Evolutionary conservation across 2,797 vertebrate genomes (phyloP), one percentile per base, ranked within the genome.

Genomic region (Megaceryle alcyon): DNA sequence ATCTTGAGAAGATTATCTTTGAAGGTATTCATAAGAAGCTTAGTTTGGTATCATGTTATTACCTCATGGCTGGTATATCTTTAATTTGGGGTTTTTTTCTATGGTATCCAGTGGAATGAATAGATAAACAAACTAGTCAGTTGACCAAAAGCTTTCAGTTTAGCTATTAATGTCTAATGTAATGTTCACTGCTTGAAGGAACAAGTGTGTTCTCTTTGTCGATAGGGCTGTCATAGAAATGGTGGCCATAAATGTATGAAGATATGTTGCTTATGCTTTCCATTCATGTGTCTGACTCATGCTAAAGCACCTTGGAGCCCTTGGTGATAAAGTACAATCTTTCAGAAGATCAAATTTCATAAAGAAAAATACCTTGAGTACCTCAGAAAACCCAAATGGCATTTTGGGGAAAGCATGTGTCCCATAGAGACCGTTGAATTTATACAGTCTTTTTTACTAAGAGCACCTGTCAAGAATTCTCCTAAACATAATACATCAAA

Each of bases 191-290:
- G 3, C 33, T 73, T 69, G n/a, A 87, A 59, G 26, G 20, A 77
- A 22, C 14, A 31, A 7, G 3, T 53, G 29, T 44, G 15, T 61
- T 68, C 25, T 57, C n/a, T 82, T 57, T 80, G 11, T 82, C 46
- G 69, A 8, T 51, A 56, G 9, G n/a, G 14, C 1, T 9, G 29
- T 17, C 0, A 1, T 9, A 60, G 33, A 59, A 77, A 3, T 25
- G 18, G 4, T 63, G 51, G 22, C 18, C 8, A 20, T 28, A 80
- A 82, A 77, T 13, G 4, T 5, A 29, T 1, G 3, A 88, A 59
- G 20, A 14, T 14, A 7, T 2, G 2, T 29, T 65, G 6, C 9
- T 61, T 72, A 1, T 49, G 2, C 13, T 84, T 85, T 80, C 60
- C 59, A 8, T 49, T 90, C 23, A 22, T 54, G 14, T 23, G 8